These are phyloP conservation scores for Tetanocera ferruginea DNA, from an alignment of 2,888 invertebrate genomes.

Conservation along the genomic window DNA sequence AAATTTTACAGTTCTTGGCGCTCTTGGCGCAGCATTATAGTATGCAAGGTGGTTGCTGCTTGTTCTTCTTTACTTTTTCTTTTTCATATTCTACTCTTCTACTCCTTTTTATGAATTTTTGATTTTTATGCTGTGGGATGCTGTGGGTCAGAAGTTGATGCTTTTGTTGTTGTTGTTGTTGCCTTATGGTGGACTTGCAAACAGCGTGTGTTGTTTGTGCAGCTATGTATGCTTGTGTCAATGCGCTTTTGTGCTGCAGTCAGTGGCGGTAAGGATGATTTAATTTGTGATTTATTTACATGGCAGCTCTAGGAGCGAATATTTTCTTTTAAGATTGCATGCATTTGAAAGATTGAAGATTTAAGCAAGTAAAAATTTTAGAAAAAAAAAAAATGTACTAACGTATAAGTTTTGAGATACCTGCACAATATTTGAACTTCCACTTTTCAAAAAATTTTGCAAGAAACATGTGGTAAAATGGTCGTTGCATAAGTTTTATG, in stretches of 20 bases:
- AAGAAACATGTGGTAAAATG: too few species aligned
- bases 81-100: not conserved
- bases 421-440: too few species aligned
- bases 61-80: not conserved
- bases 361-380: too few species aligned
- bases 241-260: not conserved
- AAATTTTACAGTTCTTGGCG: constrained; percentile 28
- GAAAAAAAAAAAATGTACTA: too few species aligned
- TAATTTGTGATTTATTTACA: constrained; percentile 41
- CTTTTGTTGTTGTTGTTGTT: not conserved
- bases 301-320: not conserved
- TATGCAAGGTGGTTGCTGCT: constrained; percentile 17
- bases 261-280: constrained; percentile 48
- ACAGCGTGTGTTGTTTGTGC: not conserved
- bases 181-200: not conserved
- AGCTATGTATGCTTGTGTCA: not conserved
- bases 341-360: too few species aligned
- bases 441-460: too few species aligned
- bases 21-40: not conserved
- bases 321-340: too few species aligned
- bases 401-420: too few species aligned
- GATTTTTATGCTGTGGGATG: too few species aligned
- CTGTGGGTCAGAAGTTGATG: not conserved
- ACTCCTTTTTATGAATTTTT: too few species aligned
- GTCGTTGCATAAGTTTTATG: too few species aligned